A percentile compares a stretch with the other conserved stretches of the same genome.
These are phyloP conservation scores for Platycheirus albimanus DNA, from an alignment of 2,888 invertebrate species.

Conservation along the genomic window DNA sequence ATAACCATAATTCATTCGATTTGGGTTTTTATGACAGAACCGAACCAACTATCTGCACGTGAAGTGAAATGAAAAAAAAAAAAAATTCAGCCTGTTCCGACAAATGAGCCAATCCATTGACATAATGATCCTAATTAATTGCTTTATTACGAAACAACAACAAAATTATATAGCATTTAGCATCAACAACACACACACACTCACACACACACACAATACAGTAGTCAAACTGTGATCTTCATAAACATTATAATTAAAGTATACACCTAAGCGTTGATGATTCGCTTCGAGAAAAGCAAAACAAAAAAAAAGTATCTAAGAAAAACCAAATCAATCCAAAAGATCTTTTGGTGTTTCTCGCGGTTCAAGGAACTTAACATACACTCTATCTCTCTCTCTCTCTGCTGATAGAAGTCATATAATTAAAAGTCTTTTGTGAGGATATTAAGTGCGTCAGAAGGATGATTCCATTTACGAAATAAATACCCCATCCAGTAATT, in stretches of 20 bases:
- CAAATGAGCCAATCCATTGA: conserved; percentile 53
- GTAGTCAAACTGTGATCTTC: conserved; percentile 41
- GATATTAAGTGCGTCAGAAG: conserved; percentile 34
- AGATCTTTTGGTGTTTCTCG: no score
- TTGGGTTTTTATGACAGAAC: conserved; percentile 12
- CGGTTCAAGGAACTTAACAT: conserved; percentile 20
- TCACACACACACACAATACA: neutral
- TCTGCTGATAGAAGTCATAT: conserved; percentile 27
- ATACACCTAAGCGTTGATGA: neutral
- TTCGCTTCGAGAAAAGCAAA: neutral
- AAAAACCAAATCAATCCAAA: conserved; percentile 33
- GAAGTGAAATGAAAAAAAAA: neutral
- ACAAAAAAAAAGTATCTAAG: neutral
- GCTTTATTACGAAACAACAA: conserved; percentile 24
- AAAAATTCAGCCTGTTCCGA: neutral
- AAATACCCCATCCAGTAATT: conserved; percentile 34
- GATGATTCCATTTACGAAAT: conserved; percentile 36
- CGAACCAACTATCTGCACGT: conserved; percentile 14
- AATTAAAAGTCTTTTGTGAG: conserved; percentile 53
- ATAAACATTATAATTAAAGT: conserved; percentile 50
- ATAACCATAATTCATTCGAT: conserved; percentile 47
- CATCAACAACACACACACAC: no score
- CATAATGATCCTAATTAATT: conserved; percentile 56
- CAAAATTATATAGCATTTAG: conserved; percentile 44
- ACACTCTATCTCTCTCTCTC: conserved; percentile 7